These are phyloP conservation scores for Oegoconia quadripuncta DNA, from an alignment of 2,888 invertebrate genomes.

Conservation along the genomic window DNA sequence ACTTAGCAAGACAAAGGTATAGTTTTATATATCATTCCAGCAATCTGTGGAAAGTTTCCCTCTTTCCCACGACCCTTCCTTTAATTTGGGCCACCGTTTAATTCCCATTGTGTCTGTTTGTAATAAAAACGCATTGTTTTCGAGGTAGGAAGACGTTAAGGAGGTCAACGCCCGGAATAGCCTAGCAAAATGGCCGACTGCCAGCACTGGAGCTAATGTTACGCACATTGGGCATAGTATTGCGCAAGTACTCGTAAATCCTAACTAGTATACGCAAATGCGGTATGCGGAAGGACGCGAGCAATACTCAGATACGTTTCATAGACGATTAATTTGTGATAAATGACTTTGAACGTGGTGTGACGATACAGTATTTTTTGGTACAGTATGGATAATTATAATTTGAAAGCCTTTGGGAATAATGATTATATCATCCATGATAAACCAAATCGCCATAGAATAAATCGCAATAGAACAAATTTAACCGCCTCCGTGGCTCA, in stretches of 20 bases:
- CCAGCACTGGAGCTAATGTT: conserved; percentile 47
- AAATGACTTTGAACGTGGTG: too few relatives aligned
- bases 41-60: too few relatives aligned
- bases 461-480: too few relatives aligned
- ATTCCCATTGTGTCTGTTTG: conserved; percentile 25
- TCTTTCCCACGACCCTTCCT: not conserved
- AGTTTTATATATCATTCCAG: too few relatives aligned
- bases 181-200: conserved; percentile 44
- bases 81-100: conserved; percentile 10
- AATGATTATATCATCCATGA: too few relatives aligned
- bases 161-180: conserved; percentile 61
- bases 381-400: too few relatives aligned
- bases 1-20: too few relatives aligned
- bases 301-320: not conserved
- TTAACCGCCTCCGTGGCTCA: too few relatives aligned
- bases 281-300: conserved; percentile 31
- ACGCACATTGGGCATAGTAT: conserved; percentile 39
- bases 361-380: too few relatives aligned
- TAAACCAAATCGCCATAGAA: too few relatives aligned
- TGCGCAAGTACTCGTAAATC: conserved; percentile 38
- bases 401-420: too few relatives aligned
- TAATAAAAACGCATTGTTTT: conserved; percentile 52
- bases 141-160: conserved; percentile 34
- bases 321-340: not conserved
- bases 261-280: conserved; percentile 24